phyloP scores from a whole-genome alignment of 2,888 invertebrate genomes.

The Synanthedon myopaeformis region DNA sequence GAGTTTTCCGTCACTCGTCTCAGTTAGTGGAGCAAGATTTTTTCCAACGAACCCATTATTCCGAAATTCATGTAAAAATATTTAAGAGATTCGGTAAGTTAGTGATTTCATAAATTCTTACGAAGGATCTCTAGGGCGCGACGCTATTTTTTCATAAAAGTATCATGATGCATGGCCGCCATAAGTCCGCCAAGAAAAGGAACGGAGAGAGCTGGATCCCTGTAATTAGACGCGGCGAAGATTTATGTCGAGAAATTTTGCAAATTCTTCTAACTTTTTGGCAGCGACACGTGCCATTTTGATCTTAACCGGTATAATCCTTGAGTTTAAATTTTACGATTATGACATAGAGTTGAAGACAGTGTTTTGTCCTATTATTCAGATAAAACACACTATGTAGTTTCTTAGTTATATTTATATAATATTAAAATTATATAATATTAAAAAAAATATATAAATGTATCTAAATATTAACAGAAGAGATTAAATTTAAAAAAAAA shows the following conservation, averaged over 20 bases:
- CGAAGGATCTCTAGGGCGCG: slow-evolving; percentile 27
- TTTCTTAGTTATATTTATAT: neutral
- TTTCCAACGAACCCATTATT: slow-evolving; percentile 4
- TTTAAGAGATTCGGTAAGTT: slow-evolving; percentile 20
- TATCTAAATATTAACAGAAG: too few relatives aligned
- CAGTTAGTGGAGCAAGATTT: slow-evolving; percentile 5
- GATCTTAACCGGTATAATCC: slow-evolving; percentile 8
- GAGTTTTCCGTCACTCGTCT: neutral
- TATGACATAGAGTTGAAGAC: neutral
- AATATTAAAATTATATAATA: too few relatives aligned
- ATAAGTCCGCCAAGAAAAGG: slow-evolving; percentile 44
- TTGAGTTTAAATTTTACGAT: neutral
- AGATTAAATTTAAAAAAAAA: too few relatives aligned
- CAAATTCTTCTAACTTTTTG: slow-evolving; percentile 59
- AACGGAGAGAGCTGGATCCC: slow-evolving; percentile 36
- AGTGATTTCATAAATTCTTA: slow-evolving; percentile 33
- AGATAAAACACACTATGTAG: neutral
- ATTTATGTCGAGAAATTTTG: slow-evolving; percentile 58
- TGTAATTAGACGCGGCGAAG: slow-evolving; percentile 61
- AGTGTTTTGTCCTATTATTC: neutral
- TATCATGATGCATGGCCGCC: slow-evolving; percentile 57
- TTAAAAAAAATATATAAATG: too few relatives aligned
- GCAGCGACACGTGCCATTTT: slow-evolving; percentile 37
- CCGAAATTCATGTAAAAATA: slow-evolving; percentile 12
- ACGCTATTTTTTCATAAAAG: slow-evolving; percentile 51